A percentile compares a stretch with the other conserved stretches of the same genome.
These are phyloP conservation scores for Cathartes aura DNA, from an alignment of 2,113 vertebrate genomes.

Conservation along the genomic window DNA sequence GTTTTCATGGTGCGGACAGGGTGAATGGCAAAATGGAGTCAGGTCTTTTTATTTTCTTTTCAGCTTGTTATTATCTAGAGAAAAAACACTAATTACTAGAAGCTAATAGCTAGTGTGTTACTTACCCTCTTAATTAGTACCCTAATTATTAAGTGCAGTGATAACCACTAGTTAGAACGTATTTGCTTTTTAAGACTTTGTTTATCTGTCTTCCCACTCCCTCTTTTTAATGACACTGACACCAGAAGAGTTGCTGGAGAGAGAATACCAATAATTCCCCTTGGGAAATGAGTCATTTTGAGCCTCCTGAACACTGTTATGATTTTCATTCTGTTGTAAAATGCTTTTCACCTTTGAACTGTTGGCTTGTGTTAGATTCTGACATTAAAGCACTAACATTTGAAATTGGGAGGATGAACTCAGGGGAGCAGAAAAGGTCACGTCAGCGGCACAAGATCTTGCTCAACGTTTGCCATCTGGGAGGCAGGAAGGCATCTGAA, in stretches of 20 bases:
- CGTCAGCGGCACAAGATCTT: not conserved
- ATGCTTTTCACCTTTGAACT: constrained; percentile 57
- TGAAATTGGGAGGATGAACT: not conserved
- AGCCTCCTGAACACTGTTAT: not conserved
- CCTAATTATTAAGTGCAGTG: constrained; percentile 52
- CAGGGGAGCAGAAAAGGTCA: not conserved
- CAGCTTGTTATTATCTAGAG: constrained; percentile 42
- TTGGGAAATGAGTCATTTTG: constrained; percentile 30
- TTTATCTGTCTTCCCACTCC: constrained; percentile 49
- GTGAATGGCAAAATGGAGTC: constrained; percentile 3
- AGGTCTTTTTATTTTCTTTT: constrained; percentile 33
- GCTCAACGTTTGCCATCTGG: not conserved
- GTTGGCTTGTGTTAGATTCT: not conserved
- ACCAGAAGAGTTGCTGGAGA: not conserved
- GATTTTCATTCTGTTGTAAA: constrained; percentile 38
- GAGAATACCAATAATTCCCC: constrained; percentile 8
- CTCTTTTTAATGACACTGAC: constrained; percentile 33
- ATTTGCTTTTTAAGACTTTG: constrained; percentile 56
- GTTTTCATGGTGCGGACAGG: not conserved
- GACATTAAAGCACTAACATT: not conserved
- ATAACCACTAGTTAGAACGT: constrained; percentile 49
- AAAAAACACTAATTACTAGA: constrained; percentile 48
- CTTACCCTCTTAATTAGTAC: constrained; percentile 57
- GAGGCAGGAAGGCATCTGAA: not conserved
- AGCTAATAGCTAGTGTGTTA: constrained; percentile 48